Evolutionary conservation across 2,113 vertebrate species (phyloP), one percentile per base, ranked within the genome.

Genomic region (Rhynchomys soricoides): DNA sequence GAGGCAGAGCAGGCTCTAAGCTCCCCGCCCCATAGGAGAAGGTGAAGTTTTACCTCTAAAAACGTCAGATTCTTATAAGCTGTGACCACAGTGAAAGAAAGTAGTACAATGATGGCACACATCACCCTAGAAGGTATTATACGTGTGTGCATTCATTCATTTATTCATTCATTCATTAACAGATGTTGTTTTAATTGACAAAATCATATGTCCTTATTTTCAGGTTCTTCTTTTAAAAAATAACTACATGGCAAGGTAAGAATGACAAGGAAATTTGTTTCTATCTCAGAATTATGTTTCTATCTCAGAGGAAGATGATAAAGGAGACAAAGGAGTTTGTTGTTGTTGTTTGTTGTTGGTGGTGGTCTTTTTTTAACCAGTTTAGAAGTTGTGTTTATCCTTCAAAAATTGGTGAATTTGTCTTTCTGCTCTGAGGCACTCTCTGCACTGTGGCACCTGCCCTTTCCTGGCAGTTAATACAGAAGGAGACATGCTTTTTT

Each of bases 231-330:
- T 55, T 52, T 31, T 52, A 57, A 4, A 45, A 34, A 9, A 40
- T 77, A 59, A 62, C 83, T 81, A 91, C 43, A 12, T 85, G 19
- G 0, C 24, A 55, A 10, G 70, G 16, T 73, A 17, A 79, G 29
- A 66, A 74, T 73, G 12, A 22, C 24, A 94, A 94, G 92, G 12
- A 90, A 90, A 8, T 34, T 73, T 95, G 16, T 71, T 94, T 90
- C 8, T 73, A 26, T 73, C 6, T 52, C 52, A 68, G n/a, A 31
- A 87, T 40, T 73, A 55, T 79, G n/a, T n/a, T n/a, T n/a, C n/a
- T n/a, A n/a, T n/a, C n/a, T n/a, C n/a, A n/a, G n/a, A n/a, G n/a
- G n/a, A n/a, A n/a, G n/a, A n/a, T 57, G 19, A 21, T 6, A 55
- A 57, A 57, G 57, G 57, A 21, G 19, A 19, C 19, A 57, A 21